These are phyloP conservation scores for Archips crataeganus DNA, from an alignment of 2,888 invertebrate genomes.

Conservation along the genomic window DNA sequence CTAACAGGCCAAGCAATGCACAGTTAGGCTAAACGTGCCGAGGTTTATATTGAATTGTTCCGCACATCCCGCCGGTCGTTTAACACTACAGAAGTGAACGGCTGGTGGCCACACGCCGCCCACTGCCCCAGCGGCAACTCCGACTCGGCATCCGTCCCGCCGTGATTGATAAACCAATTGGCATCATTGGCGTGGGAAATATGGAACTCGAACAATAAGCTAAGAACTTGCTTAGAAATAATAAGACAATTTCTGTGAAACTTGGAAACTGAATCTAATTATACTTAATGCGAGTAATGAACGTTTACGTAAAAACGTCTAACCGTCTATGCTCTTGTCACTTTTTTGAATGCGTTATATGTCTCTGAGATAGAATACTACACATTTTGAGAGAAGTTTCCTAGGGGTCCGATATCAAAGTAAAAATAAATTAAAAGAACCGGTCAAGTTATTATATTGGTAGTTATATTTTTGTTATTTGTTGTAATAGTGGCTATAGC, in stretches of 20 bases:
- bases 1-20: constrained; percentile 25
- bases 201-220: constrained; percentile 47
- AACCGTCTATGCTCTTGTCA: not conserved
- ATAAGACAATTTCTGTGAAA: not conserved
- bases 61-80: constrained; percentile 62
- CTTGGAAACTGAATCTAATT: not conserved
- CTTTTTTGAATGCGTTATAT: not conserved
- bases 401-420: too few species aligned
- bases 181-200: constrained; percentile 81
- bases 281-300: too few species aligned
- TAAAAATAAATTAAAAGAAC: too few species aligned
- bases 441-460: too few species aligned
- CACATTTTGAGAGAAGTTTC: too few species aligned
- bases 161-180: constrained; percentile 81
- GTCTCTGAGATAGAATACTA: not conserved
- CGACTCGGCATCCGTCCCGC: constrained; percentile 74
- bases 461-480: too few species aligned
- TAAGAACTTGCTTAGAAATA: not conserved
- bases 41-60: constrained; percentile 56
- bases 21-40: constrained; percentile 33
- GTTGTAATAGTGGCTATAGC: too few species aligned
- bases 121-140: constrained; percentile 66
- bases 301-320: not conserved
- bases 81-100: constrained; percentile 61
- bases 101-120: constrained; percentile 67